Evolutionary conservation across 2,113 vertebrate species (phyloP).

Genomic region (Misgurnus anguillicaudatus): DNA sequence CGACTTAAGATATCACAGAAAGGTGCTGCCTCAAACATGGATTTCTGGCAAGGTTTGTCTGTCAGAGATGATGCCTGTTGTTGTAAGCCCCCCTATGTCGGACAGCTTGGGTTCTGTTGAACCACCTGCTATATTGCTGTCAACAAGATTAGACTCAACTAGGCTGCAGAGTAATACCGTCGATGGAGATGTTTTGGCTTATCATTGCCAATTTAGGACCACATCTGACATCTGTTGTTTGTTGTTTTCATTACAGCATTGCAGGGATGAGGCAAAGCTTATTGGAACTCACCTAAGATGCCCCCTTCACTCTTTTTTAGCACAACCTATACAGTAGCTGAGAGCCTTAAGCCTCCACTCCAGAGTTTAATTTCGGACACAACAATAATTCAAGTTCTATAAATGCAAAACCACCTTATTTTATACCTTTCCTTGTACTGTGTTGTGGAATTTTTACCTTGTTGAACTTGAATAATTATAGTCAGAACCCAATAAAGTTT

Average conservation of each 20-base stretch:
- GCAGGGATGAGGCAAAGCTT: slow-evolving; percentile 47
- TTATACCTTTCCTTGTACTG: background rate
- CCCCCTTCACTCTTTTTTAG: background rate
- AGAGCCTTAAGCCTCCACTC: background rate
- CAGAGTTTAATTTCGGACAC: no score
- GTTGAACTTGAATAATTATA: no score
- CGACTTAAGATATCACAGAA: slow-evolving; percentile 55
- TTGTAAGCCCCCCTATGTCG: slow-evolving; percentile 61
- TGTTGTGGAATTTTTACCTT: no score
- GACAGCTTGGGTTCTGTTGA: slow-evolving; percentile 59
- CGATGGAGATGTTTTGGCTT: slow-evolving; percentile 58
- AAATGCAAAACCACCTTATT: no score
- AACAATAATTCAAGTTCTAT: no score
- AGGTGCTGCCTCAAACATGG: slow-evolving; percentile 58
- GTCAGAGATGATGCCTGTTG: slow-evolving; percentile 60
- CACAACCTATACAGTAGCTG: background rate
- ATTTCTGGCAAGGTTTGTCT: slow-evolving; percentile 49
- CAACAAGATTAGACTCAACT: slow-evolving; percentile 65
- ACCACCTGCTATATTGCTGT: slow-evolving; percentile 50
- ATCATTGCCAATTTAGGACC: slow-evolving; percentile 69
- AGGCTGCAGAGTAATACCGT: slow-evolving; percentile 58
- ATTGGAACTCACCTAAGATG: slow-evolving; percentile 4
- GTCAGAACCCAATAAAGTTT: no score
- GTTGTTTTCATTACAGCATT: slow-evolving; percentile 65
- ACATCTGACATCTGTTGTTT: slow-evolving; percentile 64